Evolutionary conservation across 2,113 vertebrate genomes (phyloP).

Genomic region (Lamprologus callipterus): DNA sequence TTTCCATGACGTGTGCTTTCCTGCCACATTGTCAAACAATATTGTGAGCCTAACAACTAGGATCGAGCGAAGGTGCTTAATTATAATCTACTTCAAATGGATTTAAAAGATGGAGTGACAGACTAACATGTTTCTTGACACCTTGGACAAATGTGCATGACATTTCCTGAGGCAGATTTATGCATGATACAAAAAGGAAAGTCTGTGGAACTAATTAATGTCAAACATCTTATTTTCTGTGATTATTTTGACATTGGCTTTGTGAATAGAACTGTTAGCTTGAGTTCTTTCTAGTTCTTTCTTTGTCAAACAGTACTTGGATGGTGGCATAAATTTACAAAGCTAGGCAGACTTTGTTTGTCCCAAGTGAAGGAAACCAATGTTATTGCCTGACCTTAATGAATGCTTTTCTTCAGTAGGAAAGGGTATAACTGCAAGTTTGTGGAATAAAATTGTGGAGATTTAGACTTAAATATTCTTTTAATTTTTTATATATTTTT

Average conservation of each 20-base stretch:
- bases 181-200: background rate
- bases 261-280: background rate
- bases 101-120: background rate
- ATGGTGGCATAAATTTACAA: background rate
- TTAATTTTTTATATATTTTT: background rate
- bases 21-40: background rate
- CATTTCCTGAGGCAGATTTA: background rate
- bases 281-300: background rate
- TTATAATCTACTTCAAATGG: background rate
- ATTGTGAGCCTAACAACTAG: background rate
- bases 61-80: background rate
- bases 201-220: background rate
- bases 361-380: background rate
- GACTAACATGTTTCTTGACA: background rate
- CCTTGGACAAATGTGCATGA: background rate
- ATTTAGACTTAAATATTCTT: background rate
- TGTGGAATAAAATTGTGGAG: background rate
- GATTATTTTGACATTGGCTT: background rate
- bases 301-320: background rate
- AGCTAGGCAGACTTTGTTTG: background rate
- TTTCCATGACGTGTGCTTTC: background rate
- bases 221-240: background rate
- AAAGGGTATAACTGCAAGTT: background rate
- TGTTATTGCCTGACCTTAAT: background rate
- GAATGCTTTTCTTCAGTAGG: background rate